Evolutionary conservation across 2,797 vertebrate species (phyloP), one percentile per base, ranked within the genome.

Genomic region (Cyclura pinguis): DNA sequence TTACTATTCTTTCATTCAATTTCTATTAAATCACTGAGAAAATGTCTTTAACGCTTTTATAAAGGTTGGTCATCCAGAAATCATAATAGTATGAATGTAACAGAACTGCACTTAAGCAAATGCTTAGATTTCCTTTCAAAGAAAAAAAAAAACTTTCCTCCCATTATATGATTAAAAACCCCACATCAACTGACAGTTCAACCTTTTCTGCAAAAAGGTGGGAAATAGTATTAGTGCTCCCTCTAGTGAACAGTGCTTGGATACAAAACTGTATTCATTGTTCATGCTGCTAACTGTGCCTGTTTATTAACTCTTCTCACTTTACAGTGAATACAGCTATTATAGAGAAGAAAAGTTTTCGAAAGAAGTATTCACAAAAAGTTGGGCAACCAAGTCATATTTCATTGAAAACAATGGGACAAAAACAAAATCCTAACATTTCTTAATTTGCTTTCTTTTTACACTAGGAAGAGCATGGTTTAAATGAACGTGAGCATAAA

Each of bases 171-270:
- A 47, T 47, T 47, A 47, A 47, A 47, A 47, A 47, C 42, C 18
- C 7, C 29, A 29, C 72, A 81, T 87, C 72, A 29, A 78, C 47
- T n/a, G 18, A 4, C 0, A 4, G 85, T 80, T 27, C 0, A 0
- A 42, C 67, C 47, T 57, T 81, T 86, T 73, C 27, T 72, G 0
- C 32, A 20, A 29, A 80, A 73, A 73, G 90, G 8, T 57, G 90
- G 94, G 94, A 78, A 55, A 89, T 2, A 55, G 88, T 83, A 88
- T 89, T 85, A 92, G 91, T 62, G 91, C 78, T 87, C 94, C 95
- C 95, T 95, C 96, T 97, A 95, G 94, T 88, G 94, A 96, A 69
- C 55, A 62, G 81, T 22, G 59, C 22, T 67, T 2, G 0, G n/a
- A 84, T 74, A 84, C 20, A 89, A 84, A 89, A 78, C 42, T 27